Base-by-base conservation (phyloP, 2,888 invertebrate genomes). In the Acleris holmiana region DNA sequence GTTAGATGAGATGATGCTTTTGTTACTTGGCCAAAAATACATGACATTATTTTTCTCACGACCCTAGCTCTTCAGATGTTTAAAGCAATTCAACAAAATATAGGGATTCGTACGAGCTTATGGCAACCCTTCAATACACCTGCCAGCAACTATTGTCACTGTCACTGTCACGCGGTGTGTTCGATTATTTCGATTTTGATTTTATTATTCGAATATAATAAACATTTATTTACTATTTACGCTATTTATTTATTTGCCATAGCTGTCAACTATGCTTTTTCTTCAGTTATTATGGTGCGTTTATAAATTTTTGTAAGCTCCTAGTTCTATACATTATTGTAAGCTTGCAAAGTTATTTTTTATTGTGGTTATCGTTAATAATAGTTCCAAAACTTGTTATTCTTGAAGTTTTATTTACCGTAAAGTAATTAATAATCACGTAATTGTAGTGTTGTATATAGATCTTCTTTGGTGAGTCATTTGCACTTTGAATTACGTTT, bases 401-500 rank as follows among this genome's bases (percentile, higher is more conserved):
- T 35, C 23, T 4, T 23, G 8, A n/a, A 17, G n/a, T 19, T 41
- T 21, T 44, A 13, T 17, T 23, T 21, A 7, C 2, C n/a, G n/a
- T 17, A 44, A 8, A 41, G 44, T 7, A 23, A 55, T 2, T 17
- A 10, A 23, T 55, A 23, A n/a, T 10, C 17, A 10, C n/a, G n/a
- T 44, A n/a, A 21, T 5, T 21, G 21, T 21, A 21, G 10, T 18
- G 21, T 10, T 44, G 13, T 13, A 15, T n/a, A 44, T n/a, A 0
- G 4, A 21, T 21, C 7, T 55, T 44, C 17, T 7, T 40, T 21
- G 53, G 53, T 53, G 21, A 53, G 53, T 55, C n/a, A 21, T 44
- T 1, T 17, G 15, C 4, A 13, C 5, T 17, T 13, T 4, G 6
- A n/a, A 17, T 55, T 21, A 7, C n/a, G 2, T 15, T 41, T 47